Percentiles rank a stretch among this genome's conserved stretches.
These are phyloP conservation scores for Morpho helenor DNA, from an alignment of 2,888 invertebrate genomes.

Conservation along the genomic window DNA sequence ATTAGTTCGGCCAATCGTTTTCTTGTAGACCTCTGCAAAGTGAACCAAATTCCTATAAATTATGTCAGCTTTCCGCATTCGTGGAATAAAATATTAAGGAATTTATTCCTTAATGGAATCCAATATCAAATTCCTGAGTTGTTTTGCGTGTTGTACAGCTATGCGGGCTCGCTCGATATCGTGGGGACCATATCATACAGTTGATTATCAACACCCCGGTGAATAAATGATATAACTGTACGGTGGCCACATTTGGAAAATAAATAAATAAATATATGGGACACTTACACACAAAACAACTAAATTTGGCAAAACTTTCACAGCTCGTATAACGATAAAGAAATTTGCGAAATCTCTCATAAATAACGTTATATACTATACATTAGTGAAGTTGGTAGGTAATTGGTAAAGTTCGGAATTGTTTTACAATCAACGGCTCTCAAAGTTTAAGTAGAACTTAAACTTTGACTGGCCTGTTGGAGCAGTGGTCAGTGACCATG, in stretches of 20 bases:
- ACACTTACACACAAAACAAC: too few species aligned
- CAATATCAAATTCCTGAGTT: background rate
- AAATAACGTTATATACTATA: constrained; percentile 15
- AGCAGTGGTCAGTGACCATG: too few species aligned
- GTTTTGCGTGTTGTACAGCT: background rate
- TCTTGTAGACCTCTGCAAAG: too few species aligned
- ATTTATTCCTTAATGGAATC: too few species aligned
- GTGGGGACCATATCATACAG: constrained; percentile 3
- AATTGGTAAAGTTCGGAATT: constrained; percentile 27
- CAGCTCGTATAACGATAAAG: constrained; percentile 12
- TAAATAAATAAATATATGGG: too few species aligned
- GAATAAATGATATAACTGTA: background rate
- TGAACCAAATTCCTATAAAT: too few species aligned
- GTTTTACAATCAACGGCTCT: constrained; percentile 17
- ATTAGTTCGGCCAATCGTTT: too few species aligned
- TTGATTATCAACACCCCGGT: constrained; percentile 7
- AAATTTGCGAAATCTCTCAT: constrained; percentile 14
- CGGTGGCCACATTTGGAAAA: background rate
- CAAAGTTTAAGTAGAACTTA: constrained; percentile 1
- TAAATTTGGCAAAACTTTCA: too few species aligned
- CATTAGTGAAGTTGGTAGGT: constrained; percentile 23
- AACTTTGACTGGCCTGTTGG: too few species aligned
- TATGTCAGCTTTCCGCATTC: too few species aligned
- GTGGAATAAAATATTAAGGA: too few species aligned
- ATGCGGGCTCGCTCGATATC: constrained; percentile 9